Evolutionary conservation across 2,888 invertebrate genomes (phyloP), one percentile per base, ranked within the genome.

Genomic region (Enoplolaimus lenunculus): DNA sequence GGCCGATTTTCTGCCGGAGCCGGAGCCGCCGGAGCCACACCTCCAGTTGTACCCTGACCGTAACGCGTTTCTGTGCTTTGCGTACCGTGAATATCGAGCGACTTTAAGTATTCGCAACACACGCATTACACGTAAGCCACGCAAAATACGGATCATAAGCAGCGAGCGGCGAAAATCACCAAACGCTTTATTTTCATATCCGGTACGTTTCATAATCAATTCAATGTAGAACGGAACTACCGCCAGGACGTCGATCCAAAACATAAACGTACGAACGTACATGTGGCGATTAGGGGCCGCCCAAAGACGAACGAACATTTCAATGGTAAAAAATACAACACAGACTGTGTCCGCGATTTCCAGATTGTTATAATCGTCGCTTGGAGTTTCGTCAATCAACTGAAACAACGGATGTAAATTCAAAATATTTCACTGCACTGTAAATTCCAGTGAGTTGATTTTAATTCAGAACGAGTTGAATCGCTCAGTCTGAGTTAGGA

Each of bases 141-240:
- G 28, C n/a, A 66, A 31, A 29, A 66, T 34, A 2, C 67, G 67
- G 33, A 66, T 34, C 67, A 66, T 34, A 2, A 66, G n/a, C 21
- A 66, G 31, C 26, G 67, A 66, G 2, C 67, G 30, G n/a, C 67
- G 30, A 34, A 66, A 66, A 31, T 66, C 67, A 31, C 67, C 67
- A 34, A 66, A 66, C 26, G 30, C 34, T 66, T 66, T 31, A 21
- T 21, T 30, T n/a, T 66, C 67, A 66, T 34, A 34, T 2, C 67
- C 67, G 3, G 33, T 34, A 26, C 26, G 30, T n/a, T 31, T 66
- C n/a, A 66, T 34, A n/a, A 66, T 21, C 67, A 66, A 34, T 31
- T 66, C 67, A 31, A 66, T 34, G n/a, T 66, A 66, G 31, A 66
- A 66, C 30, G 67, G 67, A 31, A 66, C 21, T n/a, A 66, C 67